These are phyloP conservation scores for Bombus impatiens DNA, from an alignment of 1,140 invertebrate genomes.

Conservation along the genomic window DNA sequence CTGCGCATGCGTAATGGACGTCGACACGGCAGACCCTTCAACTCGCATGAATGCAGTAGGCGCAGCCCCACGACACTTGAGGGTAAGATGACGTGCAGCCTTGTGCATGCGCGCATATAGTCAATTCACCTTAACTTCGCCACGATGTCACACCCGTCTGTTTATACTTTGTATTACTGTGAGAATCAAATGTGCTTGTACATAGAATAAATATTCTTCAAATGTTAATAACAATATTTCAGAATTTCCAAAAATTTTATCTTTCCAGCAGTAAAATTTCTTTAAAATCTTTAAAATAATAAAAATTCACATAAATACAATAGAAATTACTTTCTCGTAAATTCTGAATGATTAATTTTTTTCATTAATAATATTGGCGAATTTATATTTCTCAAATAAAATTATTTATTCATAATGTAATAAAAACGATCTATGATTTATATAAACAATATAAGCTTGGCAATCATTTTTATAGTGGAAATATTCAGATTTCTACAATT, in stretches of 20 bases:
- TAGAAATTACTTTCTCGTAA: not conserved
- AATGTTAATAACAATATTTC: not conserved
- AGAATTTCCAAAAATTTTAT: not conserved
- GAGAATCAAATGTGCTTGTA: not conserved
- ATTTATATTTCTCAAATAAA: not conserved
- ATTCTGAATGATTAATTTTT: not conserved
- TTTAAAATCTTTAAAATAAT: too few relatives aligned
- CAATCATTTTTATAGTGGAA: too few relatives aligned
- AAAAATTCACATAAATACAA: not conserved
- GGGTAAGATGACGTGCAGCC: conserved; percentile 52
- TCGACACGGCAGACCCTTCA: conserved; percentile 52
- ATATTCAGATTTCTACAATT: not conserved
- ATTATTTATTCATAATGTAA: not conserved
- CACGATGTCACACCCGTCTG: conserved; percentile 51
- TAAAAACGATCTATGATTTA: not conserved
- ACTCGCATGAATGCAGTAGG: conserved; percentile 55
- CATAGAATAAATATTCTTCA: not conserved
- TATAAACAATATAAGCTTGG: not conserved
- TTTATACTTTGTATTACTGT: conserved; percentile 9
- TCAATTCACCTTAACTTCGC: conserved; percentile 34
- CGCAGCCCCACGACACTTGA: conserved; percentile 51
- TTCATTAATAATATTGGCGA: not conserved
- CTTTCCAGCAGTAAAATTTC: too few relatives aligned
- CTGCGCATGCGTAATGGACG: conserved; percentile 51
- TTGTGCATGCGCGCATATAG: conserved; percentile 53